These are phyloP conservation scores for Mycetomoellerius zeteki DNA, from an alignment of 1,140 invertebrate species.

Conservation along the genomic window DNA sequence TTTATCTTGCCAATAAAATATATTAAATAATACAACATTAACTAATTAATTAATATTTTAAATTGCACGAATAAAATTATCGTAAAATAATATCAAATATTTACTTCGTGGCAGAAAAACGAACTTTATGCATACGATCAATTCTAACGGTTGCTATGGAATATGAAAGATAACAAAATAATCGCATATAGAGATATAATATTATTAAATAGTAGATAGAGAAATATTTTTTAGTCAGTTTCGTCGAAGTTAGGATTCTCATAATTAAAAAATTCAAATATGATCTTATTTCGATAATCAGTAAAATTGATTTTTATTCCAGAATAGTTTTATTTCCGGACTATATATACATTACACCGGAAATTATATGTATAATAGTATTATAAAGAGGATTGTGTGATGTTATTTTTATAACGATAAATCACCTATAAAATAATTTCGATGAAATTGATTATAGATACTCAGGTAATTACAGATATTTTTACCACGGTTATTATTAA, in stretches of 20 bases:
- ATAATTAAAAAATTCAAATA: neutral
- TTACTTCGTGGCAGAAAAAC: neutral
- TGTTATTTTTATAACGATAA: too few relatives aligned
- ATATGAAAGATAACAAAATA: neutral
- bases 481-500: neutral
- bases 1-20: neutral
- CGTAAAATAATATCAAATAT: slow-evolving; percentile 18
- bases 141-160: neutral
- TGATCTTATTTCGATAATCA: neutral
- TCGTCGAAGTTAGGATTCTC: neutral
- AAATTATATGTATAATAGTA: neutral
- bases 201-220: neutral
- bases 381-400: neutral
- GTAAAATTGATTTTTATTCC: neutral
- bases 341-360: too few relatives aligned
- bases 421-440: neutral
- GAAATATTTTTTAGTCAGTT: slow-evolving; percentile 20
- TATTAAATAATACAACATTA: neutral
- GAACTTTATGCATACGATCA: neutral
- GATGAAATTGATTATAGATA: slow-evolving; percentile 7
- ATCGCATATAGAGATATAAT: too few relatives aligned
- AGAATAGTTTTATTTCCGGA: neutral
- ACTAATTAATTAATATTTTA: neutral
- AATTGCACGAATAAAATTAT: neutral
- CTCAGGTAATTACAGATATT: neutral